Percentiles rank a stretch among this genome's conserved stretches.
Evolutionary conservation across 2,797 vertebrate species (phyloP).

Genomic region (Syndactyla subalaris): DNA sequence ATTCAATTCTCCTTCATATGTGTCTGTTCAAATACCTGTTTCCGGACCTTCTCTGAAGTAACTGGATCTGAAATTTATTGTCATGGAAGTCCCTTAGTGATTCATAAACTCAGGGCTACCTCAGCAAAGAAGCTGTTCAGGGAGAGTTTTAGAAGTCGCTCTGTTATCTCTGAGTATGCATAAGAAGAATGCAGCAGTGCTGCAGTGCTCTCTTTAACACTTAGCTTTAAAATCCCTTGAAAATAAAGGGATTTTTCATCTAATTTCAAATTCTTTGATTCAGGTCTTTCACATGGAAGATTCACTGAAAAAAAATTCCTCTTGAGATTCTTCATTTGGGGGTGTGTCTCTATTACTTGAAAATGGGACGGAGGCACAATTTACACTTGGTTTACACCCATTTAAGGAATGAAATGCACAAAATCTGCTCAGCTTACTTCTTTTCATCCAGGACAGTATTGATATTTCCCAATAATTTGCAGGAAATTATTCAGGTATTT

Average conservation of each 20-base stretch:
- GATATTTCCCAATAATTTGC: background rate
- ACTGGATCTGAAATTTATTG: background rate
- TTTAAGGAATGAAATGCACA: background rate
- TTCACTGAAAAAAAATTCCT: background rate
- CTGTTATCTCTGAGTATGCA: background rate
- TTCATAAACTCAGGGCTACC: background rate
- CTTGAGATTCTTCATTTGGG: background rate
- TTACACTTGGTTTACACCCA: background rate
- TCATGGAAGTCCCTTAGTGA: background rate
- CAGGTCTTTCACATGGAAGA: rapidly evolving
- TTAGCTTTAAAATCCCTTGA: background rate
- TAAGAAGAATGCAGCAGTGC: background rate
- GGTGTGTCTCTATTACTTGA: background rate
- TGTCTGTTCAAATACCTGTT: background rate
- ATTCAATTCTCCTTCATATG: background rate
- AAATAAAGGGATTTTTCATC: background rate
- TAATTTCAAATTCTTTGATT: background rate
- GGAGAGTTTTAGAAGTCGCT: background rate
- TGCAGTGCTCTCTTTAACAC: background rate
- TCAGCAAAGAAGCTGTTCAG: background rate
- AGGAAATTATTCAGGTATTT: background rate
- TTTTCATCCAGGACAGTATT: background rate
- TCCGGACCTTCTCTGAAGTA: background rate
- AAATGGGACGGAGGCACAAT: background rate
- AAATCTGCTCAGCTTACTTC: background rate